phyloP scores from a whole-genome alignment of 2,888 invertebrate genomes.

The Cryptocephalus moraei region DNA sequence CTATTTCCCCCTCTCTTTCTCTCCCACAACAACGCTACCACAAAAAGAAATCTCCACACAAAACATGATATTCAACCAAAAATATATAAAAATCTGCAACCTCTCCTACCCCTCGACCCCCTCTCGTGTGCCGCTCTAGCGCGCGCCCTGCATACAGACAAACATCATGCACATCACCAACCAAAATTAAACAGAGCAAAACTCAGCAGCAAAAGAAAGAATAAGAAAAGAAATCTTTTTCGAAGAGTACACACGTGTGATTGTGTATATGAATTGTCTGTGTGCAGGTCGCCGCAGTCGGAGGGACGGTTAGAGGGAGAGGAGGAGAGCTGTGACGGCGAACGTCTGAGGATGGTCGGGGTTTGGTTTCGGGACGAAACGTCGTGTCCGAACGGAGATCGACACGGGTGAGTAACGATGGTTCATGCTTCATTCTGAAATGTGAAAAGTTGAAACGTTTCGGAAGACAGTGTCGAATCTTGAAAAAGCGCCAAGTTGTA shows the following conservation, averaged over 20 bases:
- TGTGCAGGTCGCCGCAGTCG: slow-evolving; percentile 46
- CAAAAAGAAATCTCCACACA: background rate
- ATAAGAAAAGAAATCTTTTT: slow-evolving; percentile 17
- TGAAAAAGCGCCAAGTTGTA: too few species aligned
- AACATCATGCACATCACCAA: slow-evolving; percentile 40
- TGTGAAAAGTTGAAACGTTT: too few species aligned
- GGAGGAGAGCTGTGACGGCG: background rate
- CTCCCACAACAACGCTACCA: background rate
- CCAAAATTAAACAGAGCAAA: slow-evolving; percentile 23
- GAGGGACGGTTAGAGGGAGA: slow-evolving; percentile 15
- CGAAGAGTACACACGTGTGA: slow-evolving; percentile 34
- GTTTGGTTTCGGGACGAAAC: too few species aligned
- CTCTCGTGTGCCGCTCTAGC: slow-evolving; percentile 18
- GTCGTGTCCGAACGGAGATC: too few species aligned
- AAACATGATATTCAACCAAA: slow-evolving; percentile 1
- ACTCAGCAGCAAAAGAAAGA: slow-evolving; percentile 9
- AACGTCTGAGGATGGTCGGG: too few species aligned
- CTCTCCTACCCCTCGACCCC: slow-evolving; percentile 7
- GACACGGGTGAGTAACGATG: too few species aligned
- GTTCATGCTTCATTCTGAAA: too few species aligned
- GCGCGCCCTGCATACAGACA: slow-evolving; percentile 39
- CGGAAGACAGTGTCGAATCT: background rate
- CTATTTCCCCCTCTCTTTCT: background rate
- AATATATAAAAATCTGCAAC: slow-evolving; percentile 8
- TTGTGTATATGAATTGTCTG: slow-evolving; percentile 49